Evolutionary conservation across 2,888 invertebrate species (phyloP), one percentile per base, ranked within the genome.

Genomic region (Agapetus fuscipes): DNA sequence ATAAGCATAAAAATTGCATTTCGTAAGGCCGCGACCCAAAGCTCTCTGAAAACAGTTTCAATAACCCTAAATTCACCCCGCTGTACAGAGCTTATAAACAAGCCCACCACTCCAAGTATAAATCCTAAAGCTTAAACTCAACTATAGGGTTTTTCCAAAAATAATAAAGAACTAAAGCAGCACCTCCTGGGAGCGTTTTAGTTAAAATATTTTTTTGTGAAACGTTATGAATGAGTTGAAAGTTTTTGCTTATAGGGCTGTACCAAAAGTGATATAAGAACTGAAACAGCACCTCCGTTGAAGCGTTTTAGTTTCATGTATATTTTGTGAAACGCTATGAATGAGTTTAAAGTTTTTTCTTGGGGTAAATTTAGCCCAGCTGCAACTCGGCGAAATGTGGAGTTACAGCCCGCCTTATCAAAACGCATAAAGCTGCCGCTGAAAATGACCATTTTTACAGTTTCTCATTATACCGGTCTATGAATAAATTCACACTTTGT

Each of bases 401-500:
- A 32, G 27, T 38, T 27, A 27, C 35, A 30, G 16, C 59, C 60
- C 60, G 60, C 60, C 64, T 64, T 64, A 64, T 66, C 64, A 63
- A 64, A 64, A 61, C 63, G 27, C 31, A 62, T 62, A 64, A 64
- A 64, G 62, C 58, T n/a, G n/a, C 60, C 54, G 58, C 53, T 55
- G 60, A 56, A 64, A 65, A 65, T 64, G 65, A 62, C 61, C 64
- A 66, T 66, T 66, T 66, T 65, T 65, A 64, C 64, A 61, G 64
- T 64, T 64, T 66, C 65, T 66, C 64, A 66, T 66, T 66, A 66
- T 64, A 61, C 61, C 58, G 60, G 57, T 63, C 66, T 64, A 66
- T 65, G 65, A 65, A 66, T 66, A 66, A 66, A 66, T 65, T 66
- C 63, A 62, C 64, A 65, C 64, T 66, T 63, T 59, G 52, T 54